A percentile compares a stretch with the other conserved stretches of the same genome.
Evolutionary conservation across 2,888 invertebrate genomes (phyloP).

Genomic region (Sphaeridia pumilis): DNA sequence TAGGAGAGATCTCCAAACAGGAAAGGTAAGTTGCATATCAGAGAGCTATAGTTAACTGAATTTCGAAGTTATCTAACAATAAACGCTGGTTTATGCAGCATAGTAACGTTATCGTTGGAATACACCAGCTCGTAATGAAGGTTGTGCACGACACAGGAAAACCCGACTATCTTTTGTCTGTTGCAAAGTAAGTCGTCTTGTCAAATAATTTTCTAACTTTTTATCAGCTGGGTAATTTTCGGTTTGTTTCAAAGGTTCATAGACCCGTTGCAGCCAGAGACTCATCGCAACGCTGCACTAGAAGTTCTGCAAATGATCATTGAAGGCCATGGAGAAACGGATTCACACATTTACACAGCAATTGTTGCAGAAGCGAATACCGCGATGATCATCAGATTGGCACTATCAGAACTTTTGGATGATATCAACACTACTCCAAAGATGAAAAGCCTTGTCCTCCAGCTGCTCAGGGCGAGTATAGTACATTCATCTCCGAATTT

Average conservation of each 20-base stretch:
- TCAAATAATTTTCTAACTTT: slow-evolving; percentile 1
- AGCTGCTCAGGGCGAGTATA: slow-evolving; percentile 63
- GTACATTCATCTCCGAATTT: slow-evolving; percentile 70
- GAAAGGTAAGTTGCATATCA: slow-evolving; percentile 12
- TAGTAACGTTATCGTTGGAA: slow-evolving; percentile 51
- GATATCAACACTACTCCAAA: slow-evolving; percentile 35
- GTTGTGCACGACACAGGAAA: slow-evolving; percentile 61
- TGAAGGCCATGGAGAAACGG: slow-evolving; percentile 24
- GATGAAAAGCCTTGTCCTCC: slow-evolving; percentile 59
- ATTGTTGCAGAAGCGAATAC: slow-evolving; percentile 22
- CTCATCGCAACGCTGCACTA: slow-evolving; percentile 26
- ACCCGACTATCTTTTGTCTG: slow-evolving; percentile 65
- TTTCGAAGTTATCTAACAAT: background rate
- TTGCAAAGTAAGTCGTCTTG: slow-evolving; percentile 51
- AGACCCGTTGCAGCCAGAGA: slow-evolving; percentile 20
- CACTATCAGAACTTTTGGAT: slow-evolving; percentile 23
- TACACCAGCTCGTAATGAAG: slow-evolving; percentile 70
- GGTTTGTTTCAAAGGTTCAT: slow-evolving; percentile 18
- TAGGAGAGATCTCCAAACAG: slow-evolving; percentile 38
- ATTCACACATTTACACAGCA: slow-evolving; percentile 25
- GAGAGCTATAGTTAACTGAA: background rate
- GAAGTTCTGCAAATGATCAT: slow-evolving; percentile 27
- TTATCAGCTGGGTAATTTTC: background rate
- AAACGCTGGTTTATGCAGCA: slow-evolving; percentile 13
- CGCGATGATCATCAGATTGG: slow-evolving; percentile 26